Base-by-base conservation (phyloP, 2,888 invertebrate genomes). In the Melanostoma scalare region DNA sequence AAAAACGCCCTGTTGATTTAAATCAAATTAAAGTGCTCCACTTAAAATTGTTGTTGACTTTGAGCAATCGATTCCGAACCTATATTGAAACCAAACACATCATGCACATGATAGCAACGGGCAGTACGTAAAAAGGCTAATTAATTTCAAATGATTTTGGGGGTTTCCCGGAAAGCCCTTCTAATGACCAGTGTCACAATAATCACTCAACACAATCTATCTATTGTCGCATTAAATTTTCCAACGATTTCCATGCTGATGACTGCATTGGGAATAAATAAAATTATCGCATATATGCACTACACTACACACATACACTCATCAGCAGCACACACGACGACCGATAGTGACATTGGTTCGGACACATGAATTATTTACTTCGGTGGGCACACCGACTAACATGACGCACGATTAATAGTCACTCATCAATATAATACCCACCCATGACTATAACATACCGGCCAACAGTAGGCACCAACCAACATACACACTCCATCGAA, bases 361-460 rank as follows among this genome's bases (percentile, higher is more conserved):
- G 4, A 48, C n/a, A 53, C 67, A 75, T 75, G 68, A 68, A 68
- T 75, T 75, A 75, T 67, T 75, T 46, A 68, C 67, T 56, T 68
- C 60, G 53, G 10, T 61, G 67, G 60, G 30, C 44, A 44, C 53
- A 60, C 38, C 50, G 30, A 50, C 63, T 68, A 68, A 68, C 60
- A 75, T 53, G 75, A 60, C 75, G 68, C 67, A 68, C 75, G 68
- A 75, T 75, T 75, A 60, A 75, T 68, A 44, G 60, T 60, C 20
- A 46, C 68, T 68, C 75, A 75, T 75, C 75, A 75, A 75, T 74
- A 74, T 65, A 65, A 65, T 63, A 31, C 48, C 63, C 63, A 50
- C 46, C 44, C 42, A 44, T 44, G 36, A 44, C 30, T 10, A 61
- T 31, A 40, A 40, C 9, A 30, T 8, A 61, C 10, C 46, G 20